Percentiles rank a stretch among this genome's conserved stretches.
Conservation (phyloP, 1,140 invertebrate species). For the Dendroctonus valens region DNA sequence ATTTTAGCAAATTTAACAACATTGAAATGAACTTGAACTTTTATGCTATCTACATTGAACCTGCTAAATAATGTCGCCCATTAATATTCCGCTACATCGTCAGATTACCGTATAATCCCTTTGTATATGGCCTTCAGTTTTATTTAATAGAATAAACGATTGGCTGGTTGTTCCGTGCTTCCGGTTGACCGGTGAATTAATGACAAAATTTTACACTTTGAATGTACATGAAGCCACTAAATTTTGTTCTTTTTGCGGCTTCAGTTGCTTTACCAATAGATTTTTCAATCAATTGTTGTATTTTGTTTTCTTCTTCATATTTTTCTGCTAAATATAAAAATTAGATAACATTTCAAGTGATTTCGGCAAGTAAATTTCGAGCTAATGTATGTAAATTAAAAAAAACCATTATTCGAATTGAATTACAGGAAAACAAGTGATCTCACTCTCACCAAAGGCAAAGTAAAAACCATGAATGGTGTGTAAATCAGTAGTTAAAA, state of each 20-base stretch:
- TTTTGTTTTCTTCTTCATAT: too few species aligned
- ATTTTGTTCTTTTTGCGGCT: neutral
- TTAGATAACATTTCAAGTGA: too few species aligned
- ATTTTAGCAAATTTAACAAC: neutral
- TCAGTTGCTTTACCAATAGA: too few species aligned
- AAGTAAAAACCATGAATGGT: too few species aligned
- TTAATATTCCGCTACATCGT: conserved; percentile 8
- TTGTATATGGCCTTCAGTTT: conserved; percentile 3
- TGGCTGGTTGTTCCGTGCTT: conserved; percentile 1
- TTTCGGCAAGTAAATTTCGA: too few species aligned
- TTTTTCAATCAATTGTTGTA: too few species aligned
- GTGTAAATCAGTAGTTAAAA: too few species aligned
- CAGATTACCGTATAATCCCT: conserved; percentile 6
- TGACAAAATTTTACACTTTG: neutral
- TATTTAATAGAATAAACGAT: neutral
- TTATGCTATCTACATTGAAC: neutral
- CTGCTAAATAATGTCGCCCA: conserved; percentile 2
- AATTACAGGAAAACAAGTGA: too few species aligned
- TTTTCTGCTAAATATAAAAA: too few species aligned
- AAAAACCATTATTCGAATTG: too few species aligned
- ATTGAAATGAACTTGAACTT: conserved; percentile 10
- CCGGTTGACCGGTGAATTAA: conserved; percentile 1
- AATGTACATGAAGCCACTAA: neutral
- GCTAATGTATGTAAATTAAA: too few species aligned
- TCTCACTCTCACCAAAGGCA: too few species aligned